A percentile compares a stretch with the other conserved stretches of the same genome.
Conservation (phyloP, 2,113 vertebrate genomes). For the Bucco capensis region DNA sequence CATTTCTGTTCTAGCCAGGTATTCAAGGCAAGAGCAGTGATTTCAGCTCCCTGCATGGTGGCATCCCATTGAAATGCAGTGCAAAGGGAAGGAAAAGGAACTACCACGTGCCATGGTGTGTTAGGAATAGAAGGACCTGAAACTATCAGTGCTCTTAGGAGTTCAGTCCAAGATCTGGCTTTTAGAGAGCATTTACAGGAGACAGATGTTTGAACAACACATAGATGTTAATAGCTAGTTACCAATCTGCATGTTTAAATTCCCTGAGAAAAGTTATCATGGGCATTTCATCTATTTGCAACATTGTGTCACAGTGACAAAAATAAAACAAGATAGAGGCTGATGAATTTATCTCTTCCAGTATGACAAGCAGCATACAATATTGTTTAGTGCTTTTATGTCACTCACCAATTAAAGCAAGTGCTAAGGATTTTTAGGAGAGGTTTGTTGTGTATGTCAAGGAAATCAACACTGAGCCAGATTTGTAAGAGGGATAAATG, state of each 20-base stretch:
- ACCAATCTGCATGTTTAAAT: not conserved
- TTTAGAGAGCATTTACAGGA: not conserved
- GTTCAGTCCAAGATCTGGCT: not conserved
- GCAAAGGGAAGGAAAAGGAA: not conserved
- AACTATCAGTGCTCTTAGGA: not conserved
- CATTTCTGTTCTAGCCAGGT: not conserved
- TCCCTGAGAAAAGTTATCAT: not conserved
- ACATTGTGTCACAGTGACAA: not conserved
- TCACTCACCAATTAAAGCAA: not conserved
- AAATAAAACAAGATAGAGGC: not conserved
- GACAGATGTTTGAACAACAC: not conserved
- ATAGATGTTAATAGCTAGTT: not conserved
- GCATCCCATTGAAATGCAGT: not conserved
- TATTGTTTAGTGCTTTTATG: not conserved
- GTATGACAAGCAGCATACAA: not conserved
- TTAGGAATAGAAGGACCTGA: not conserved
- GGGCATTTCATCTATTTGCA: not conserved
- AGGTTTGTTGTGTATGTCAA: not conserved
- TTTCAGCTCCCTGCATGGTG: not conserved
- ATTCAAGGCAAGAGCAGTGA: not conserved
- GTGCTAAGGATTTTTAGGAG: not conserved
- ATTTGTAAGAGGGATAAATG: not conserved
- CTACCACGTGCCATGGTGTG: not conserved
- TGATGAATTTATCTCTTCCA: not conserved
- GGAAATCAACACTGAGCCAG: not conserved